A percentile compares a stretch with the other conserved stretches of the same genome.
phyloP scores from a whole-genome alignment of 2,888 invertebrate genomes.

The Erannis defoliaria region DNA sequence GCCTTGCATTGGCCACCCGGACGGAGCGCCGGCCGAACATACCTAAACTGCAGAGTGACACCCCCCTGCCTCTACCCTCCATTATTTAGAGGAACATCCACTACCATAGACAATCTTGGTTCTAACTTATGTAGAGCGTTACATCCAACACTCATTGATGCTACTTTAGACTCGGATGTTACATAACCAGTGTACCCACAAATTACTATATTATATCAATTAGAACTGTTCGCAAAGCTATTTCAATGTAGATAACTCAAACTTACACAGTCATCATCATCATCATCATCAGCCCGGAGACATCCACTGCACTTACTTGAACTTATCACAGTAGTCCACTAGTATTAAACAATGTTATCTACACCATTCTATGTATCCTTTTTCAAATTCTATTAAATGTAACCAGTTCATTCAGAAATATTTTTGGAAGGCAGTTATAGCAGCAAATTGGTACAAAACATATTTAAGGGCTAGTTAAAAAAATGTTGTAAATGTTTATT shows the following conservation, averaged over 20 bases:
- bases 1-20: too few species aligned
- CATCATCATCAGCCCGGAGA: too few species aligned
- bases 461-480: constrained; percentile 46
- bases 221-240: neutral
- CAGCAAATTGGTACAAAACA: constrained; percentile 66
- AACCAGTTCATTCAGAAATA: constrained; percentile 24
- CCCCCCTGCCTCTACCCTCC: too few species aligned
- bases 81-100: too few species aligned
- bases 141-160: too few species aligned
- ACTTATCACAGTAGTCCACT: neutral
- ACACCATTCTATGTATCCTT: constrained; percentile 5
- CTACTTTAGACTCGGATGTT: too few species aligned
- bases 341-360: constrained; percentile 1
- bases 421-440: constrained; percentile 49
- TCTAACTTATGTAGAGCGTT: neutral
- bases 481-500: constrained; percentile 11
- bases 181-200: neutral
- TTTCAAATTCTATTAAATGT: constrained; percentile 24
- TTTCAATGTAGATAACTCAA: constrained; percentile 3
- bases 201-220: constrained; percentile 9
- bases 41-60: too few species aligned
- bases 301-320: too few species aligned
- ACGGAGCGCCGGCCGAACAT: too few species aligned
- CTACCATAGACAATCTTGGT: too few species aligned
- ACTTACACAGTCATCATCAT: neutral